Conservation (phyloP, 1,140 invertebrate species). For the Drosophila saltans region DNA sequence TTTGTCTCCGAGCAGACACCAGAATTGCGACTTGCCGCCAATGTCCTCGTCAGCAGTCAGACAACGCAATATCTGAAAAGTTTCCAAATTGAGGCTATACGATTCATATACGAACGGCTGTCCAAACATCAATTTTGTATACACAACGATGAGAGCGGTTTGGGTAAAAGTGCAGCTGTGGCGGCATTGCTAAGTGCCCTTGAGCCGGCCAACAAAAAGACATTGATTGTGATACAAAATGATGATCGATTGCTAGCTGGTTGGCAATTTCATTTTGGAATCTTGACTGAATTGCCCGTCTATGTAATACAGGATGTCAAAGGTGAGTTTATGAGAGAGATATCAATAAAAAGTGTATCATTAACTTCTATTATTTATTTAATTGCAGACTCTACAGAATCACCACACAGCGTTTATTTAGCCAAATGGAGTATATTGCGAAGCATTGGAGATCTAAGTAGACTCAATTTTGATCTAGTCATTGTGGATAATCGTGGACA, state of each 20-base stretch:
- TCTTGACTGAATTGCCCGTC: slow-evolving; percentile 62
- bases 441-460: slow-evolving; percentile 70
- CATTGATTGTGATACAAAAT: slow-evolving; percentile 70
- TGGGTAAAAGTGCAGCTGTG: slow-evolving; percentile 65
- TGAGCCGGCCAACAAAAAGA: slow-evolving; percentile 57
- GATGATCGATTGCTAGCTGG: slow-evolving; percentile 67
- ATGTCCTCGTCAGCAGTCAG: slow-evolving; percentile 60
- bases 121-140: slow-evolving; percentile 66
- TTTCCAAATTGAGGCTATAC: slow-evolving; percentile 71
- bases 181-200: slow-evolving; percentile 59
- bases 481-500: slow-evolving; percentile 74
- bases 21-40: slow-evolving; percentile 61
- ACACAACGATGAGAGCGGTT: slow-evolving; percentile 76
- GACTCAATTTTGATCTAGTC: slow-evolving; percentile 73
- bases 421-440: slow-evolving; percentile 73
- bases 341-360: no score
- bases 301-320: slow-evolving; percentile 57
- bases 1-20: slow-evolving; percentile 68
- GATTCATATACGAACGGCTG: slow-evolving; percentile 67
- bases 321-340: slow-evolving; percentile 30
- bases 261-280: slow-evolving; percentile 74
- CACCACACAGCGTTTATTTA: slow-evolving; percentile 66
- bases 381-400: slow-evolving; percentile 59
- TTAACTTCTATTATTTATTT: neutral
- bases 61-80: slow-evolving; percentile 71